Base-by-base conservation (phyloP, 2,797 vertebrate species). In the Alosa sapidissima region DNA sequence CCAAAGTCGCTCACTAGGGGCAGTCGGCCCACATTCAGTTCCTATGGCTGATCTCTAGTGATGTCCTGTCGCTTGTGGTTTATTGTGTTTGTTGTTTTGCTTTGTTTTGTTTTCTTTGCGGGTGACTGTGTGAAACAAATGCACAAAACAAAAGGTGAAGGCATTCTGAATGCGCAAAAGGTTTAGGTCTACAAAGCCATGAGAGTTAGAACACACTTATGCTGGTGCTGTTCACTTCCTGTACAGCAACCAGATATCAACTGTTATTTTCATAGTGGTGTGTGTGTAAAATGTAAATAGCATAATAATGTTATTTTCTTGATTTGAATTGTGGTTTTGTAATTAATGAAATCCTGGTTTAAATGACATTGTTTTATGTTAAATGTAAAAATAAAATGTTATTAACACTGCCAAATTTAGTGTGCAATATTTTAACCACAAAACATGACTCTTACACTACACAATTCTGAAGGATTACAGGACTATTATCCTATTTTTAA, bases 331-430 rank as follows among this genome's bases (percentile, higher is more conserved):
- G 5, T 81, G 84, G 84, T 91, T 95, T 92, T 94, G 89, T 93
- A 91, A 94, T 91, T 88, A 86, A 87, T 87, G 85, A 90, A 87
- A 89, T 58, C 88, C 36, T 36, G 83, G 72, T 92, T 84, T 90
- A 51, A 91, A 87, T 91, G 90, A 78, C 93, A 65, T 85, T 82
- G 86, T 85, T 72, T 87, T 89, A 90, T 91, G 90, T 89, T 91
- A 89, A 88, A 89, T 13, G 81, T 91, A 82, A 90, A 85, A 92
- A 93, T 93, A 93, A 94, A 94, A 52, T 60, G 13, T 41, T 55
- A 83, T 82, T 87, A 87, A 89, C 81, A 83, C 65, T 68, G 81
- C 13, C 16, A 41, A 49, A 78, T 21, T 75, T 16, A 6, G 41
- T 78, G 10, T 47, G 72, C 19, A 19, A 47, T 78, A 7, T 10